Percentiles rank a stretch among this genome's conserved stretches.
Conservation (phyloP, 2,888 invertebrate species). For the Torymus auratus region DNA sequence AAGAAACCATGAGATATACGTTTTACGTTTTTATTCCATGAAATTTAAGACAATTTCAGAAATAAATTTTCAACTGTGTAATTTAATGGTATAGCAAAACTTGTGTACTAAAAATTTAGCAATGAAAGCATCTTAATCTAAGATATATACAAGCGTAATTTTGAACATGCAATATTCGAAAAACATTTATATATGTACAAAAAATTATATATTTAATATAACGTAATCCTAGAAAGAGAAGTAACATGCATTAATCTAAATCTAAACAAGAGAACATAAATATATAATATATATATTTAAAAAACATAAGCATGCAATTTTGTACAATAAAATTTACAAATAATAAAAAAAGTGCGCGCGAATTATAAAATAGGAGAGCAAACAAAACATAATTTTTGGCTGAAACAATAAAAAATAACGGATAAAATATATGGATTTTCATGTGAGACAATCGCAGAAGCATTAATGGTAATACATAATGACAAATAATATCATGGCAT, state of each 20-base stretch:
- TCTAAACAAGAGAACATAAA: slow-evolving; percentile 12
- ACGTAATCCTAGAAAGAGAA: slow-evolving; percentile 6
- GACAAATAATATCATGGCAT: background rate
- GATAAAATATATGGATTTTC: background rate
- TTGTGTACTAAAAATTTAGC: background rate
- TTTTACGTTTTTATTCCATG: too few relatives aligned
- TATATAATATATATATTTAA: background rate
- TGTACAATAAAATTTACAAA: slow-evolving; percentile 26
- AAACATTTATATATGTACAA: slow-evolving; percentile 15
- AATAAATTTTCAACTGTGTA: background rate
- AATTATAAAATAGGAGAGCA: slow-evolving; percentile 2
- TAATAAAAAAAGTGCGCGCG: slow-evolving; percentile 5
- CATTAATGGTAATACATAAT: slow-evolving; percentile 8
- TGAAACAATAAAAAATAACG: slow-evolving; percentile 43
- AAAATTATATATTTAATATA: background rate
- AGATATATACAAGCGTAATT: slow-evolving; percentile 26
- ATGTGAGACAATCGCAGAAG: slow-evolving; percentile 7
- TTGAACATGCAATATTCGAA: slow-evolving; percentile 28
- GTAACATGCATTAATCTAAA: slow-evolving; percentile 21
- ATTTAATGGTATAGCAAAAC: background rate
- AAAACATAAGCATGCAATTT: slow-evolving; percentile 29
- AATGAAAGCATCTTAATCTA: slow-evolving; percentile 32
- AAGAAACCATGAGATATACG: background rate
- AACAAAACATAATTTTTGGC: slow-evolving; percentile 2
- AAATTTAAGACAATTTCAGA: background rate